Base-by-base conservation (phyloP, 2,888 invertebrate genomes). In the Keiferia lycopersicella region DNA sequence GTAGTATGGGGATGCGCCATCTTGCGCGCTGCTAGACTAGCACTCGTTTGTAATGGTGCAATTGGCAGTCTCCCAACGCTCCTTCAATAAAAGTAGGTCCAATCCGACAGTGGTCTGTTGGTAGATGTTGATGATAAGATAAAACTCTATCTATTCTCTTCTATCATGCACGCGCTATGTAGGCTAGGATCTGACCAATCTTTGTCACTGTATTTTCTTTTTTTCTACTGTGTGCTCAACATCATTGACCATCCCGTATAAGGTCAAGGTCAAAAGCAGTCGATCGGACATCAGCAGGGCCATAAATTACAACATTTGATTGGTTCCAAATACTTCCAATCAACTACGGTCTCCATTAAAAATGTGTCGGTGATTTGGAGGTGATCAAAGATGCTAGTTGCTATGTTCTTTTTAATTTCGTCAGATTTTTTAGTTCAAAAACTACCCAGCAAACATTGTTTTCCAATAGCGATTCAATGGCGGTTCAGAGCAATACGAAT, bases 291-390 rank as follows among this genome's bases (percentile, higher is more conserved):
- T 74, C 73, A 79, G 79, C 77, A 78, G 70, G 80, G 73, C 77
- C 80, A 82, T 91, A 89, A 89, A 91, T 84, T 81, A 87, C 77
- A 80, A 82, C 80, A 84, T 88, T 84, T 86, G 84, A 91, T 90
- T 86, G 85, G 88, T 87, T 88, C 89, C 88, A 88, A 91, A 89
- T 86, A 85, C 87, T 87, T 88, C 89, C 88, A 88, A 89, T 88
- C 86, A 88, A 82, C 76, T 73, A 80, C 77, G 80, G 79, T 80
- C 74, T 80, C 84, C 82, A 85, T 87, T 85, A 84, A 86, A 87
- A 83, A 82, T 38, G 64, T 62, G 62, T 62, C 57, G 64, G 66
- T 34, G 59, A 59, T 64, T 59, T 39, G 39, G 39, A 65, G 62
- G 50, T 51, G 62, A 65, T 63, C 63, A 63, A 63, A 61, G 53